Evolutionary conservation across 2,888 invertebrate species (phyloP), one percentile per base, ranked within the genome.

Genomic region (Drosophila conformis): DNA sequence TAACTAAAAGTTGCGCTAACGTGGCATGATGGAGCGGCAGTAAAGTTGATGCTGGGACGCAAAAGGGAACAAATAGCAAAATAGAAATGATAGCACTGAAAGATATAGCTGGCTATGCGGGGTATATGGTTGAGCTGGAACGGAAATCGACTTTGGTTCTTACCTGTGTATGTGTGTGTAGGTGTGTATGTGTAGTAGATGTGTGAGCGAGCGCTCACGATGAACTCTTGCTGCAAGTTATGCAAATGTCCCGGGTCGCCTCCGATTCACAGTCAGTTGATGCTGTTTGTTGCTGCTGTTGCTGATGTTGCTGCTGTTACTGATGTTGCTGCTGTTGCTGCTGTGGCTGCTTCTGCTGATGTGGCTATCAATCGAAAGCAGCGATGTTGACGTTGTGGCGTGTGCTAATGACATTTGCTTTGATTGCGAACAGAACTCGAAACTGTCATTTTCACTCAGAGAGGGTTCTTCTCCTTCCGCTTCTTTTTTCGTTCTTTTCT

Each of bases 81-180:
- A 86, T 87, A 87, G 87, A 87, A 86, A 84, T 83, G 83, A 89
- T 87, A 82, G 78, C 83, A 46, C 25, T 15, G 46, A 25, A 46
- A 46, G 46, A 46, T 46, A 46, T 46, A 25, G 15, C 25, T 46
- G 46, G 8, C 21, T 25, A 25, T 60, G 70, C 68, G 64, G 36
- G 54, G 38, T 48, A 42, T 35, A 25, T 40, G 46, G 58, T 35
- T 46, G 59, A 27, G 38, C 73, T 62, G 65, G 76, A 85, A 78
- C 87, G 87, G 90, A 87, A 87, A 87, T 87, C 87, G 90, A 87
- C 83, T 87, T 89, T 83, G 71, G 80, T 80, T 80, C 82, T 90
- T 90, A 87, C 87, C 87, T 87, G 90, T 73, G 21, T 68, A n/a
- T 79, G 51, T 46, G 5, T 15, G 21, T 53, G 35, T 54, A 8